A percentile compares a stretch with the other conserved stretches of the same genome.
Conservation (phyloP, 2,888 invertebrate species). For the Drosophila nigritarsus region DNA sequence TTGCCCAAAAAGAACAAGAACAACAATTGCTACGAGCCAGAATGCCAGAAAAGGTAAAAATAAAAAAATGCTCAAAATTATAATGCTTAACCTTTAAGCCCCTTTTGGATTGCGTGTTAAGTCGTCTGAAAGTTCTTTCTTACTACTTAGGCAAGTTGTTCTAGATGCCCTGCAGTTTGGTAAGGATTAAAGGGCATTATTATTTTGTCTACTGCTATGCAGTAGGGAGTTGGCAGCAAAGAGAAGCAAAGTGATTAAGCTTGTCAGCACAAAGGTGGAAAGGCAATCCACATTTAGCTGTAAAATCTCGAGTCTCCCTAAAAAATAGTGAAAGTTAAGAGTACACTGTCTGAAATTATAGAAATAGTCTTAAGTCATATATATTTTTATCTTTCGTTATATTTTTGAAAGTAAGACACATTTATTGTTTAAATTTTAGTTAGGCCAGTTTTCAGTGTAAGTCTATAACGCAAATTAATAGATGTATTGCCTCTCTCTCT, state of each 20-base stretch:
- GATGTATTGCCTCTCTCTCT: too few relatives aligned
- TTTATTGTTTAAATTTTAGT: neutral
- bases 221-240: slow-evolving; percentile 7
- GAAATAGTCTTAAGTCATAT: neutral
- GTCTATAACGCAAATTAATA: neutral
- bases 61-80: slow-evolving; percentile 70
- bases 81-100: slow-evolving; percentile 79
- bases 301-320: neutral
- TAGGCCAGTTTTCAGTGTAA: neutral
- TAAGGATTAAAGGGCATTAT: slow-evolving; percentile 57
- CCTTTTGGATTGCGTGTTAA: slow-evolving; percentile 75
- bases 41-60: slow-evolving; percentile 5
- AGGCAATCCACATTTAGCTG: slow-evolving; percentile 14
- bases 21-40: slow-evolving; percentile 7
- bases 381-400: neutral
- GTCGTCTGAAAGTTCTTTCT: slow-evolving; percentile 70
- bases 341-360: neutral
- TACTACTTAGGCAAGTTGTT: slow-evolving; percentile 62
- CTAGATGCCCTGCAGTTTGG: slow-evolving; percentile 55
- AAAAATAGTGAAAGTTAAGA: neutral
- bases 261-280: neutral
- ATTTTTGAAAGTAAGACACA: neutral
- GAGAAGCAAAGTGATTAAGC: slow-evolving; percentile 13
- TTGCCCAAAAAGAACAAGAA: slow-evolving; percentile 23
- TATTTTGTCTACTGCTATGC: slow-evolving; percentile 57